Conservation (phyloP, 2,888 invertebrate species). For the Tetrapedia diversipes region DNA sequence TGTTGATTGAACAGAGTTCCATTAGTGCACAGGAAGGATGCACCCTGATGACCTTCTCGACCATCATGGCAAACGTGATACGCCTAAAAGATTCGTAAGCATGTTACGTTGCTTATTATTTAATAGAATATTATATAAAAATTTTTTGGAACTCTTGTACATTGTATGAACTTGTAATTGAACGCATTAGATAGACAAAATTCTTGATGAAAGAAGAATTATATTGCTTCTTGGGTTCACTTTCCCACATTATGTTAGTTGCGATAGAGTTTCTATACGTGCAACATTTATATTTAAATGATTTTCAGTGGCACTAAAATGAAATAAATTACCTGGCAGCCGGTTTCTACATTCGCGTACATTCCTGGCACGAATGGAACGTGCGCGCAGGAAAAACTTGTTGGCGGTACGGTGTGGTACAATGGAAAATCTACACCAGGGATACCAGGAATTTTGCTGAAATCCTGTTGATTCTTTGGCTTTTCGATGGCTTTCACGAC, state of each 20-base stretch:
- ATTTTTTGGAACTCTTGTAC: too few species aligned
- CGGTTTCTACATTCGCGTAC: constrained; percentile 95
- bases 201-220: too few species aligned
- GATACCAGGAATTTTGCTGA: constrained; percentile 91
- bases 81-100: constrained; percentile 85
- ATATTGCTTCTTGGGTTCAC: too few species aligned
- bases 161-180: too few species aligned
- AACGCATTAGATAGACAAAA: too few species aligned
- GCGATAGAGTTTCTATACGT: neutral
- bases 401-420: constrained; percentile 90
- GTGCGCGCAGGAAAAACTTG: constrained; percentile 90
- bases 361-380: constrained; percentile 93
- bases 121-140: too few species aligned
- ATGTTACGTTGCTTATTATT: too few species aligned
- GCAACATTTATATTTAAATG: neutral
- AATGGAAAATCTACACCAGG: constrained; percentile 93
- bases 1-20: constrained; percentile 94
- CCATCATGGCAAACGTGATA: constrained; percentile 95
- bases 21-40: constrained; percentile 92
- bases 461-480: constrained; percentile 88
- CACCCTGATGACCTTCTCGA: constrained; percentile 92
- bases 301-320: constrained; percentile 17
- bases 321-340: constrained; percentile 87
- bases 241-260: neutral
- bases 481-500: constrained; percentile 70